Base-by-base conservation (phyloP, 1,140 invertebrate genomes). In the Ctenoplectra terminalis region DNA sequence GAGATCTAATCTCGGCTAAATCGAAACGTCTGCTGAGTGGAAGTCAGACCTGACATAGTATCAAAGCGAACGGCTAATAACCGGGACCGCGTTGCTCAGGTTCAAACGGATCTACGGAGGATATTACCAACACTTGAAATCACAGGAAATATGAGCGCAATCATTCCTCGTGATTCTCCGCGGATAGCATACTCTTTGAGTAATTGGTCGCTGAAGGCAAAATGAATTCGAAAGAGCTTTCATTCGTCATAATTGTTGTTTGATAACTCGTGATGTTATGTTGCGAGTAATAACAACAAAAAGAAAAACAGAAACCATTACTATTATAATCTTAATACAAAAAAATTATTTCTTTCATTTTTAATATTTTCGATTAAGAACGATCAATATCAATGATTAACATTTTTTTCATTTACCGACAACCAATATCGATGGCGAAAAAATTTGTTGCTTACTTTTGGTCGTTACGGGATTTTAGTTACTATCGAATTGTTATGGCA, bases 1-100 rank as follows among this genome's bases (percentile, higher is more conserved):
- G 54, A 48, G 83, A 72, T 81, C 60, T 85, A 86, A 86, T 86
- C 71, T 66, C 52, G n/a, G 31, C 23, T 66, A 58, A 79, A 82
- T 67, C 81, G 81, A 64, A 75, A 46, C 67, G 43, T 48, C 50
- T 40, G 70, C 40, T 1, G 52, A 26, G n/a, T 31, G 34, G 43
- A 50, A 54, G 52, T 81, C 82, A 31, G 54, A 29, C 31, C 46
- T 63, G 64, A 71, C 29, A 20, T 58, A 69, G n/a, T 60, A 34
- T 84, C 82, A 79, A 54, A 52, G 71, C 29, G 64, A 70, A 11
- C 37, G 13, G 37, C 60, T 83, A 71, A 74, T 81, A 81, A 85
- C 73, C 52, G 15, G n/a, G 29, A 52, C 43, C 46, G 20, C 63
- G 84, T 73, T 54, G 31, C 40, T 1, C n/a, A 15, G 20, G 48